Evolutionary conservation across 1,140 invertebrate genomes (phyloP).

Genomic region (Drosophila seguyi): DNA sequence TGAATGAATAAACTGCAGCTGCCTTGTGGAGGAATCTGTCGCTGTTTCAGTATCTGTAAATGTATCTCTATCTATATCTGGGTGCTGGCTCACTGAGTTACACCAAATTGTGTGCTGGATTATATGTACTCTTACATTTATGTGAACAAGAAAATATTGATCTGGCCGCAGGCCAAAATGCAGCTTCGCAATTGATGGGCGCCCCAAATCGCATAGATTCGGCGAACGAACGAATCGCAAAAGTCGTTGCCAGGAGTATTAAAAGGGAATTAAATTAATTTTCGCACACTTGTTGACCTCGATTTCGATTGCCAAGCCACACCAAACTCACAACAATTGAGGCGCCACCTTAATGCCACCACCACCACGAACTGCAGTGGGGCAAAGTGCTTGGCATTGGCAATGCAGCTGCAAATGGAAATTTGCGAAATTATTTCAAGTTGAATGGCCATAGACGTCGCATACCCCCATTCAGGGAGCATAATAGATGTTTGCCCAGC

Average conservation of each 20-base stretch:
- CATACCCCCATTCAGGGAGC: slow-evolving; percentile 50
- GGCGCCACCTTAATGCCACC: slow-evolving; percentile 17
- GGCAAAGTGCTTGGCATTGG: slow-evolving; percentile 15
- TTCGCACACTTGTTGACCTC: slow-evolving; percentile 58
- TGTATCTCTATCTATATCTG: slow-evolving; percentile 5
- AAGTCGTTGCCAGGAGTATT: slow-evolving; percentile 30
- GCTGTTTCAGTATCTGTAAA: slow-evolving; percentile 7
- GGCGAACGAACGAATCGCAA: slow-evolving; percentile 16
- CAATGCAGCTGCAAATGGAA: slow-evolving; percentile 64
- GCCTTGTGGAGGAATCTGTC: slow-evolving; percentile 26
- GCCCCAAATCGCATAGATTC: slow-evolving; percentile 6
- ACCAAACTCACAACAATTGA: slow-evolving; percentile 22
- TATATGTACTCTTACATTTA: slow-evolving; percentile 37
- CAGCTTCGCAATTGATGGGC: slow-evolving; percentile 6
- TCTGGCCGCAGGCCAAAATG: slow-evolving; percentile 41
- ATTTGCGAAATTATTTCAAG: slow-evolving; percentile 72
- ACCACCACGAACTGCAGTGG: slow-evolving; percentile 22
- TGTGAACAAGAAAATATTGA: slow-evolving; percentile 51
- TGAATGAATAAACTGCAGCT: slow-evolving; percentile 52
- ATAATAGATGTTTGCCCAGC: slow-evolving; percentile 74
- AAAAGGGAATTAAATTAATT: slow-evolving; percentile 65
- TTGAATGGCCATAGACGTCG: slow-evolving; percentile 65
- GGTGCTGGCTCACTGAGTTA: slow-evolving; percentile 8
- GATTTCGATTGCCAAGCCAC: slow-evolving; percentile 29
- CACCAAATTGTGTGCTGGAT: slow-evolving; percentile 20